Conservation (phyloP, 2,113 vertebrate genomes). For the Labeo rohita region DNA sequence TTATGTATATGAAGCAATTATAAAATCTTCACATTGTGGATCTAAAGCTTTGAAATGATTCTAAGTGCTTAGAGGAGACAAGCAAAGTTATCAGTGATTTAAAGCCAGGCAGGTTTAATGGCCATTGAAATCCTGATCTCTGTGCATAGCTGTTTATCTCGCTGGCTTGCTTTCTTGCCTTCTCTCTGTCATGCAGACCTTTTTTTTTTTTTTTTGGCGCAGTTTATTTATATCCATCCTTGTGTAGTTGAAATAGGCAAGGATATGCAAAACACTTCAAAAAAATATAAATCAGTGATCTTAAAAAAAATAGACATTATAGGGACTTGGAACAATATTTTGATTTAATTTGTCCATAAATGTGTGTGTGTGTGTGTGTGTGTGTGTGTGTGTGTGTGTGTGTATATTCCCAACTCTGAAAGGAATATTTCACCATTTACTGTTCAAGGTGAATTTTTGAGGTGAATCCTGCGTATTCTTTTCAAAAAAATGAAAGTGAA, state of each 20-base stretch:
- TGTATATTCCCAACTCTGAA: background rate
- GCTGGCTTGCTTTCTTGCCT: conserved; percentile 41
- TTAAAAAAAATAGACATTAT: background rate
- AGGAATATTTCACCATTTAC: background rate
- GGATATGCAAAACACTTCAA: background rate
- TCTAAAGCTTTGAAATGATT: conserved; percentile 27
- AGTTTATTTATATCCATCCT: conserved; percentile 52
- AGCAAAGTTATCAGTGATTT: conserved; percentile 46
- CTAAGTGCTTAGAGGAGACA: conserved; percentile 28
- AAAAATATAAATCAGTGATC: background rate
- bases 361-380: too few species aligned
- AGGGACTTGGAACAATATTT: background rate
- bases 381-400: too few species aligned
- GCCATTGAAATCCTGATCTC: conserved; percentile 52
- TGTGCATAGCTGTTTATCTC: conserved; percentile 49
- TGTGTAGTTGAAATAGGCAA: conserved; percentile 25
- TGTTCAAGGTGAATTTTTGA: background rate
- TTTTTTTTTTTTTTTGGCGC: background rate
- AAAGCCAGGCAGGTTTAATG: conserved; percentile 45
- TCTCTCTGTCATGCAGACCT: conserved; percentile 23
- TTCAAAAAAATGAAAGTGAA: conserved; percentile 14
- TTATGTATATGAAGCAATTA: conserved; percentile 7
- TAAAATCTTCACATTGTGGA: background rate
- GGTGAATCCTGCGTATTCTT: background rate
- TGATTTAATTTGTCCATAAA: background rate